Conservation (phyloP, 1,140 invertebrate species). For the Drosophila oshimai region DNA sequence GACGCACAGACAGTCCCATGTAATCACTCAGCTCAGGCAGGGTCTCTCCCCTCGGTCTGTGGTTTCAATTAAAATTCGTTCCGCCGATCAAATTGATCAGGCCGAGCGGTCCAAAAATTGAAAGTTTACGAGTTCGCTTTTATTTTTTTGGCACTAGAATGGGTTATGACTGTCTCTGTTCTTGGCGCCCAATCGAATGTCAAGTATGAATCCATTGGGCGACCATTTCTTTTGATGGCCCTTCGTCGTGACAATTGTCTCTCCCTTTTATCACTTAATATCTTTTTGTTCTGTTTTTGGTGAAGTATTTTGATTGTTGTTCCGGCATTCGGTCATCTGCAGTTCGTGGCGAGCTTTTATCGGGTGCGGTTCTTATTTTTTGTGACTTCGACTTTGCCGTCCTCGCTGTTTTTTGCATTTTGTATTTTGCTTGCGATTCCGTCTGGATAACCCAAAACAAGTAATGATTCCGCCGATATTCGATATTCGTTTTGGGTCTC, state of each 20-base stretch:
- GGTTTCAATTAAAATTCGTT: constrained; percentile 78
- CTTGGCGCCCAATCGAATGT: constrained; percentile 66
- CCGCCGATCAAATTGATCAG: constrained; percentile 64
- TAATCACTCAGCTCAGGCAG: constrained; percentile 53
- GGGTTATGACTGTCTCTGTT: constrained; percentile 11
- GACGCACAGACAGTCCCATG: constrained; percentile 28
- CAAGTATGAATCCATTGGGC: constrained; percentile 77
- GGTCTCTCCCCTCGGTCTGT: constrained; percentile 38
- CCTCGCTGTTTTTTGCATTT: not conserved
- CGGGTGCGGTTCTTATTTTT: constrained; percentile 45
- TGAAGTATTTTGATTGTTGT: constrained; percentile 53
- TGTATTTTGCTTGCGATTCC: constrained; percentile 19
- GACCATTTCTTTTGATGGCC: constrained; percentile 69
- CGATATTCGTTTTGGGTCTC: not conserved
- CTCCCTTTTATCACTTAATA: constrained; percentile 60
- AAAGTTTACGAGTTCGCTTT: constrained; percentile 41
- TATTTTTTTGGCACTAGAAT: constrained; percentile 67
- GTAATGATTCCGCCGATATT: constrained; percentile 5
- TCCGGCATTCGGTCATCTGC: constrained; percentile 27
- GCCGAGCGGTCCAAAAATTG: constrained; percentile 37
- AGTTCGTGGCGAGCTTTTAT: constrained; percentile 37
- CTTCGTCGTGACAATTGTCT: constrained; percentile 41
- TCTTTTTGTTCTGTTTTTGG: constrained; percentile 40
- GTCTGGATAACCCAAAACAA: constrained; percentile 10
- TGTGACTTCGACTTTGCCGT: not conserved